These are phyloP conservation scores for Neotoma lepida DNA, from an alignment of 2,113 vertebrate genomes.

Conservation along the genomic window DNA sequence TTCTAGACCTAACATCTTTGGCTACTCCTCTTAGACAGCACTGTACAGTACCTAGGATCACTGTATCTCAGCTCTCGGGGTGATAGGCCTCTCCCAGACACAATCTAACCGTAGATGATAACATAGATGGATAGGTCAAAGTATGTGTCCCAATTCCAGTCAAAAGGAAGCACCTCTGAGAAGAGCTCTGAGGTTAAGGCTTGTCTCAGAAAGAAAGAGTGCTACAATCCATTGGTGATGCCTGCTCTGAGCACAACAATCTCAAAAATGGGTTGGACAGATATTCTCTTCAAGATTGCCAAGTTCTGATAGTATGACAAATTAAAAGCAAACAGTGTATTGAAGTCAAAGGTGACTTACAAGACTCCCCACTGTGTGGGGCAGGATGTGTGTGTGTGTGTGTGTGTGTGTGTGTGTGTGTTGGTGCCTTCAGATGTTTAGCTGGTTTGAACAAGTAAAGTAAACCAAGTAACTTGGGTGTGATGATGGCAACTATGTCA, in stretches of 20 bases:
- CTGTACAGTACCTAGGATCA: neutral
- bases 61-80: neutral
- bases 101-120: neutral
- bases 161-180: neutral
- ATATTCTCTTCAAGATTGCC: constrained; percentile 1
- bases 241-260: neutral
- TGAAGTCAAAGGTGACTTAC: neutral
- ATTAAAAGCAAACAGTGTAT: neutral
- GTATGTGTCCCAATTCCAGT: neutral
- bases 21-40: neutral
- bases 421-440: neutral
- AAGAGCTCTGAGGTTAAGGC: neutral
- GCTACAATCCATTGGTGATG: neutral
- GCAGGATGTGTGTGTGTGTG: accelerated
- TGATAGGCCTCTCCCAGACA: neutral
- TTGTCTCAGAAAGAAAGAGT: neutral
- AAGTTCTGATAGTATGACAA: neutral
- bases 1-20: neutral
- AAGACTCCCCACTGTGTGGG: neutral
- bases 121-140: neutral
- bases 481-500: neutral
- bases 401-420: accelerated
- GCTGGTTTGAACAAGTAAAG: neutral
- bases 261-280: neutral
- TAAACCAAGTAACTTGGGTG: neutral